Evolutionary conservation across 2,888 invertebrate genomes (phyloP).

Genomic region (Gymnoscelis rufifasciata): DNA sequence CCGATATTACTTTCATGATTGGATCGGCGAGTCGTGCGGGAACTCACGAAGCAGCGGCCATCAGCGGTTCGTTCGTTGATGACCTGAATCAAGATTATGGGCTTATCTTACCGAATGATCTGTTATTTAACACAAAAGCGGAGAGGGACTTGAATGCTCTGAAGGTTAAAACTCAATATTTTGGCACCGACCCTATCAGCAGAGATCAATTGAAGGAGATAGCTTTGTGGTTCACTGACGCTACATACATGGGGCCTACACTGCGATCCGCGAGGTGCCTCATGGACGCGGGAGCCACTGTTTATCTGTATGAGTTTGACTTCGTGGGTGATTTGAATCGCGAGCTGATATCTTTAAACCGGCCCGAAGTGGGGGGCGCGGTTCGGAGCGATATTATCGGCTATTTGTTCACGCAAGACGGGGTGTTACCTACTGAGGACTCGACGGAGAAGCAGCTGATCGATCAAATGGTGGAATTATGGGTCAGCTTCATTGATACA

Average conservation of each 20-base stretch:
- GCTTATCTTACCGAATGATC: constrained; percentile 49
- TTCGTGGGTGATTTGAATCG: constrained; percentile 70
- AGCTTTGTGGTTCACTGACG: constrained; percentile 52
- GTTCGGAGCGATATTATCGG: constrained; percentile 76
- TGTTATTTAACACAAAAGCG: constrained; percentile 36
- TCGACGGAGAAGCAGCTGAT: constrained; percentile 38
- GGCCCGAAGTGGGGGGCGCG: constrained; percentile 55
- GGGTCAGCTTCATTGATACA: constrained; percentile 70
- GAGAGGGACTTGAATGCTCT: constrained; percentile 31
- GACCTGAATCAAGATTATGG: constrained; percentile 41
- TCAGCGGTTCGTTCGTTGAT: constrained; percentile 34
- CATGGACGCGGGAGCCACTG: constrained; percentile 52
- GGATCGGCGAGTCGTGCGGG: constrained; percentile 58
- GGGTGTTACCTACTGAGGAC: constrained; percentile 23
- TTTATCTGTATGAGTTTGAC: constrained; percentile 78
- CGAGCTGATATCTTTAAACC: constrained; percentile 56
- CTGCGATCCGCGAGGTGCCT: constrained; percentile 50
- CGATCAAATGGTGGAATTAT: constrained; percentile 43
- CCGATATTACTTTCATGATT: constrained; percentile 47
- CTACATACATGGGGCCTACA: constrained; percentile 49
- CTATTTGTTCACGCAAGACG: constrained; percentile 65
- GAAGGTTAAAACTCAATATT: constrained; percentile 48
- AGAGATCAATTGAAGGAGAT: constrained; percentile 33
- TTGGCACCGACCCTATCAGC: constrained; percentile 39
- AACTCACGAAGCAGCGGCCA: constrained; percentile 41